Conservation (phyloP, 2,797 vertebrate genomes). For the Euphonia xanthogaster region DNA sequence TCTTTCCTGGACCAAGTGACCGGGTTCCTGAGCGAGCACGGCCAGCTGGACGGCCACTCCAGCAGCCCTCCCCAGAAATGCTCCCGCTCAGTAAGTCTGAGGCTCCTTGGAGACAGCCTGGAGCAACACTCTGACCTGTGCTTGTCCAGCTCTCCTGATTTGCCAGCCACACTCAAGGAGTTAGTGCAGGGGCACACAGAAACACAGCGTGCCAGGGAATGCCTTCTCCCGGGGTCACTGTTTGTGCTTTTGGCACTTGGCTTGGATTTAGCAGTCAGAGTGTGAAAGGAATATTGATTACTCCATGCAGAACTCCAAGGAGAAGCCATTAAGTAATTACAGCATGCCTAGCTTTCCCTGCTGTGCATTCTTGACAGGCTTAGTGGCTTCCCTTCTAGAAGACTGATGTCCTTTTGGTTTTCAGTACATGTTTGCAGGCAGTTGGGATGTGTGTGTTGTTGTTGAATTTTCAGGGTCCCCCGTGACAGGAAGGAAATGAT, state of each 20-base stretch:
- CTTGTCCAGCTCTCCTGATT: neutral
- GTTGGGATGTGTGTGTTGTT: neutral
- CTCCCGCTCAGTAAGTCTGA: slow-evolving; percentile 89
- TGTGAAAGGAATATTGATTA: neutral
- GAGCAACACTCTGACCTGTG: neutral
- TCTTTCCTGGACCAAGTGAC: slow-evolving; percentile 97
- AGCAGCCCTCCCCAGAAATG: slow-evolving; percentile 92
- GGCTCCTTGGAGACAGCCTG: neutral
- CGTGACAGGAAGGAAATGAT: neutral
- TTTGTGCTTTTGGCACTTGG: neutral
- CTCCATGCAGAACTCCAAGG: neutral
- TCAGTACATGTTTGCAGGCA: fast-evolving
- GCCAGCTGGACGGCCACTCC: slow-evolving; percentile 94
- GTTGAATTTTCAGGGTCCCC: neutral
- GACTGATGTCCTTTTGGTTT: neutral
- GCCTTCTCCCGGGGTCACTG: neutral
- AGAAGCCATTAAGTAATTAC: neutral
- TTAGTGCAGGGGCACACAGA: neutral
- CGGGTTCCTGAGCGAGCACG: slow-evolving; percentile 94
- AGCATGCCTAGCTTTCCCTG: neutral
- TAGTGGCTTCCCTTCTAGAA: neutral
- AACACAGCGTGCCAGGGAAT: neutral
- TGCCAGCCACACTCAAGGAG: neutral
- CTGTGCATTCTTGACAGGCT: neutral
- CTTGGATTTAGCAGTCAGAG: neutral